Base-by-base conservation (phyloP, 1,140 invertebrate genomes). In the Caenorhabditis briggsae region DNA sequence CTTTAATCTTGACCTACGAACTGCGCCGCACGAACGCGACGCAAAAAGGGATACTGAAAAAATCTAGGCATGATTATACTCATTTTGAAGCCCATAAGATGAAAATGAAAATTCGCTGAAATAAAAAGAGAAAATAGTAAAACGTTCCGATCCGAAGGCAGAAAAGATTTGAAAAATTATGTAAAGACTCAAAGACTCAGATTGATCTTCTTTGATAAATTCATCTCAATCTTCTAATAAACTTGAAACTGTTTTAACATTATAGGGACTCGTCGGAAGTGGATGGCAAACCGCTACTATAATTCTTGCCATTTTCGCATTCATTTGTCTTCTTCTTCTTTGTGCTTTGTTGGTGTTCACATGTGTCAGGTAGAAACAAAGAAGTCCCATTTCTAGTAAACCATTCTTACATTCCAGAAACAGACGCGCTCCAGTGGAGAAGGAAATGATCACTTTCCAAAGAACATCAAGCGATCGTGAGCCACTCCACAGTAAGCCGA, bases 271-370 rank as follows among this genome's bases (percentile, higher is more conserved):
- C n/a, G 90, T 91, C 3, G 89, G 85, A 25, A 83, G 20, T 14
- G 82, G 64, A 23, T 91, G 78, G 78, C 83, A 87, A 83, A 91
- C 90, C 61, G 91, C 91, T 8, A 91, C 90, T n/a, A 89, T 91
- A 59, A 84, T 90, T 83, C 84, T 91, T 16, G 83, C 83, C 16
- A 86, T 89, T 56, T 9, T 90, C 33, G 85, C 56, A n/a, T 25
- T 91, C 53, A 56, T 91, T 14, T 55, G 90, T 20, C 23, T 92
- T 56, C 59, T 88, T 20, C 59, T 91, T 48, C 14, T 90, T 25
- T 43, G 85, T 41, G 56, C 82, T 46, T 82, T 90, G 46, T 20
- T 89, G 46, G 6, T 86, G 46, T 82, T 78, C 48, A 58, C 55
- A 5, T 65, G 46, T 84, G n/a, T 61, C 18, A 65, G 46, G 48